Percentiles rank a stretch among this genome's conserved stretches.
These are phyloP conservation scores for Napeogenes sylphis DNA, from an alignment of 2,888 invertebrate species.

Conservation along the genomic window DNA sequence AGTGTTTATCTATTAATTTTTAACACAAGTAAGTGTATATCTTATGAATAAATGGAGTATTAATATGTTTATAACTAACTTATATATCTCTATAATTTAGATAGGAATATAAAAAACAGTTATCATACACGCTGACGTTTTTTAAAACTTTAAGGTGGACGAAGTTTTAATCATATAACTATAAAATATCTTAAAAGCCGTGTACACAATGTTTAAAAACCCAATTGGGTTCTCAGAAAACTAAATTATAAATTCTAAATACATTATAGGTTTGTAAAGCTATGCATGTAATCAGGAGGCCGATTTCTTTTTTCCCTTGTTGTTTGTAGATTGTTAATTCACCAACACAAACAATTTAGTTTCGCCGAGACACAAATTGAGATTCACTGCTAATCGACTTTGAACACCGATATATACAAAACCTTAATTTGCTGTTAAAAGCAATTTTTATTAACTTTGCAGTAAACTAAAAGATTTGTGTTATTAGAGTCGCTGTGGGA, in stretches of 20 bases:
- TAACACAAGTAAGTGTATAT: too few relatives aligned
- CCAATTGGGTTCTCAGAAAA: too few relatives aligned
- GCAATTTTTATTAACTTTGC: constrained; percentile 5
- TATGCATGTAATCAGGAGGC: background rate
- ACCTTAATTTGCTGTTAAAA: constrained; percentile 29
- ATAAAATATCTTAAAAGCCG: too few relatives aligned
- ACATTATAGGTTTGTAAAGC: background rate
- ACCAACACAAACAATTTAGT: constrained; percentile 56
- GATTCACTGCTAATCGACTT: constrained; percentile 60
- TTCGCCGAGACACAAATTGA: constrained; percentile 52
- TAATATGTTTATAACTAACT: too few relatives aligned
- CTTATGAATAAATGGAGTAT: too few relatives aligned
- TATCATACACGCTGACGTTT: too few relatives aligned
- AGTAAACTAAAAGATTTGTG: background rate
- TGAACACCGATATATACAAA: constrained; percentile 47
- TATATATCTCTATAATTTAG: too few relatives aligned
- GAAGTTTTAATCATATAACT: too few relatives aligned
- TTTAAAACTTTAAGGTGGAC: too few relatives aligned
- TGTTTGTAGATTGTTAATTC: constrained; percentile 50
- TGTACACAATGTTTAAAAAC: too few relatives aligned
- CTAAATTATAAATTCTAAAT: too few relatives aligned
- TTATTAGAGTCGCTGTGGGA: background rate
- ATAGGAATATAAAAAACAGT: too few relatives aligned
- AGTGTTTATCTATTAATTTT: background rate
- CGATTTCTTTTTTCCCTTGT: constrained; percentile 40